phyloP scores from a whole-genome alignment of 2,797 vertebrate species.

The Oreochromis mossambicus region DNA sequence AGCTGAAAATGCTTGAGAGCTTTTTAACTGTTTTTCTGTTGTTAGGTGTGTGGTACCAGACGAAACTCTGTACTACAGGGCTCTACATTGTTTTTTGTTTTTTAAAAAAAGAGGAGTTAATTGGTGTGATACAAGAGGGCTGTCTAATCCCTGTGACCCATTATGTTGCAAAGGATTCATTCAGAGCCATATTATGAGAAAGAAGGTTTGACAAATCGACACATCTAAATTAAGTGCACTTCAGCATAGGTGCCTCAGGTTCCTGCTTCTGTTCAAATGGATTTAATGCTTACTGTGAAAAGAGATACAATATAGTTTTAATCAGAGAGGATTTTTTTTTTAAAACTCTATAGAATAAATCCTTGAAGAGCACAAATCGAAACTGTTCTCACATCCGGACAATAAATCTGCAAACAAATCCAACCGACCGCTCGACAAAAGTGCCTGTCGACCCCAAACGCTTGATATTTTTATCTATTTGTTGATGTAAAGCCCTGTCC shows the following conservation, averaged over 20 bases:
- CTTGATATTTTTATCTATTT: conserved; percentile 53
- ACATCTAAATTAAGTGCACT: conserved; percentile 81
- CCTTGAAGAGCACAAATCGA: conserved; percentile 65
- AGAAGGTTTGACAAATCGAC: conserved; percentile 62
- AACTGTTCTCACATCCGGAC: conserved; percentile 52
- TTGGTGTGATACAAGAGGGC: conserved; percentile 49
- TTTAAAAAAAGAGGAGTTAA: conserved; percentile 10
- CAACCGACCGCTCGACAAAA: conserved; percentile 65
- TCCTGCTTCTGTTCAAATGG: conserved; percentile 54
- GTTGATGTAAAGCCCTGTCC: conserved; percentile 83
- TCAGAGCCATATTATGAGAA: conserved; percentile 70
- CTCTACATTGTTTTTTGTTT: conserved; percentile 69
- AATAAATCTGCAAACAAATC: conserved; percentile 40
- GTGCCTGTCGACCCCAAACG: conserved; percentile 80
- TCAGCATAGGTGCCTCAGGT: conserved; percentile 82
- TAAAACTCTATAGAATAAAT: conserved; percentile 29
- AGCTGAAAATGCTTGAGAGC: conserved; percentile 54
- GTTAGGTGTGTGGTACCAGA: conserved; percentile 55
- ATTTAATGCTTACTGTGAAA: conserved; percentile 58
- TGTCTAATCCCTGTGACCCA: conserved; percentile 36
- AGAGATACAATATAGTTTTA: conserved; percentile 64
- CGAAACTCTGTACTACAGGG: conserved; percentile 69
- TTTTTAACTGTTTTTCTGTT: conserved; percentile 50
- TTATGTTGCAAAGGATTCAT: conserved; percentile 36
- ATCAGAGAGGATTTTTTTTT: conserved; percentile 57